phyloP scores from a whole-genome alignment of 2,797 vertebrate genomes.

The Simalia tracyae region DNA sequence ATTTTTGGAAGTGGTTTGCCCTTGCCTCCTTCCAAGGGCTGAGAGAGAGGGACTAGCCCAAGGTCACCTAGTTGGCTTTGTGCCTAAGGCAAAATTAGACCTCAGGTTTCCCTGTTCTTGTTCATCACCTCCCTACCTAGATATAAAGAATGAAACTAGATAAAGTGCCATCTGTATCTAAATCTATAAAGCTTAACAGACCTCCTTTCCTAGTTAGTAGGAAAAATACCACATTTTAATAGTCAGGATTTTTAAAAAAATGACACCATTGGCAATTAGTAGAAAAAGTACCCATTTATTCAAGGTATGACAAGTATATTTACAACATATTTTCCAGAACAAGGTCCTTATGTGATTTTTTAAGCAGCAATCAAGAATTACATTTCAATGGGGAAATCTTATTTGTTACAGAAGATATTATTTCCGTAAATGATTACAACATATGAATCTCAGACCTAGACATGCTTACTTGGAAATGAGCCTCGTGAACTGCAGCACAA shows the following conservation, averaged over 20 bases:
- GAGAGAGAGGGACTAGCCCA: background rate
- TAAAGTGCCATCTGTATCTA: background rate
- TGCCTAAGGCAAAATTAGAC: background rate
- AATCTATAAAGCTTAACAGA: background rate
- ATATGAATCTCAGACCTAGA: background rate
- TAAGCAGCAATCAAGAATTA: conserved; percentile 72
- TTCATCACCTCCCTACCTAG: background rate
- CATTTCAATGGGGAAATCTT: conserved; percentile 66
- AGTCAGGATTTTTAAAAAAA: background rate
- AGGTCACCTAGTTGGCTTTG: background rate
- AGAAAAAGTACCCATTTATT: conserved; percentile 80
- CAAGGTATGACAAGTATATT: conserved; percentile 79
- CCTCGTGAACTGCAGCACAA: background rate
- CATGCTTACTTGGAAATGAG: background rate
- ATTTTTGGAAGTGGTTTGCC: background rate
- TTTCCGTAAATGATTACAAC: conserved; percentile 43
- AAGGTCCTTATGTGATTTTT: conserved; percentile 60
- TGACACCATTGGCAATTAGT: conserved; percentile 53
- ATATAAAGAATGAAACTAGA: background rate
- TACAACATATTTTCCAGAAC: conserved; percentile 71
- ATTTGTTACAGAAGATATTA: conserved; percentile 71
- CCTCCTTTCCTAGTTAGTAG: background rate
- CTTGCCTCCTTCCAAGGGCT: background rate
- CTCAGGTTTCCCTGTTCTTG: background rate
- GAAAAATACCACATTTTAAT: background rate